Evolutionary conservation across 2,113 vertebrate species (phyloP).

Genomic region (Vulpes ferrilata): DNA sequence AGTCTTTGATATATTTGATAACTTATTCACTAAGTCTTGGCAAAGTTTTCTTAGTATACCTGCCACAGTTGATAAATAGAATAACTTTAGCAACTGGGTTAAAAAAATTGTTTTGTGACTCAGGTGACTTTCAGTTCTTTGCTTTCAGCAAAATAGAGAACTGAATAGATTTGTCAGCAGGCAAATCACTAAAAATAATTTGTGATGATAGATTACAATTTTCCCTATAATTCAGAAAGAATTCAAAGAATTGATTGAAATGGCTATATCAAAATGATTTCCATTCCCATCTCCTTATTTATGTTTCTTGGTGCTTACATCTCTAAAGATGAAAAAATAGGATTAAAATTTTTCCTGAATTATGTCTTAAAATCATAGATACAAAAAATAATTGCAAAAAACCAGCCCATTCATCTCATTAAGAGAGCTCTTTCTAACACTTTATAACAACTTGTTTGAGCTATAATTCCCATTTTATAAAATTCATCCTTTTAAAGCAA

Average conservation of each 20-base stretch:
- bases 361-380: neutral
- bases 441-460: neutral
- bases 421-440: neutral
- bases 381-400: neutral
- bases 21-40: neutral
- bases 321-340: neutral
- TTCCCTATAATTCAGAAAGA: neutral
- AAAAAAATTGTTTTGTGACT: neutral
- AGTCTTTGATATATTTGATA: conserved; percentile 6
- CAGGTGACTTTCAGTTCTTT: neutral
- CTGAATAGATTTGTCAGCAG: conserved; percentile 3
- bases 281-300: neutral
- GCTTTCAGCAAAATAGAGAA: conserved; percentile 19
- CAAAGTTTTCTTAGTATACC: neutral
- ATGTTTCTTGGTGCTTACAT: neutral
- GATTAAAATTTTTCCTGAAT: neutral
- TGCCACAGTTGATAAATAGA: neutral
- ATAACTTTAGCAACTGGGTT: neutral
- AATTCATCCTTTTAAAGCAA: neutral
- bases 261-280: neutral
- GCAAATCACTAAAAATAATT: neutral
- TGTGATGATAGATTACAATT: neutral
- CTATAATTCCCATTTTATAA: neutral
- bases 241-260: conserved; percentile 3
- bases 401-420: neutral